Evolutionary conservation across 2,113 vertebrate species (phyloP), one percentile per base, ranked within the genome.

Genomic region (Hoplias malabaricus): DNA sequence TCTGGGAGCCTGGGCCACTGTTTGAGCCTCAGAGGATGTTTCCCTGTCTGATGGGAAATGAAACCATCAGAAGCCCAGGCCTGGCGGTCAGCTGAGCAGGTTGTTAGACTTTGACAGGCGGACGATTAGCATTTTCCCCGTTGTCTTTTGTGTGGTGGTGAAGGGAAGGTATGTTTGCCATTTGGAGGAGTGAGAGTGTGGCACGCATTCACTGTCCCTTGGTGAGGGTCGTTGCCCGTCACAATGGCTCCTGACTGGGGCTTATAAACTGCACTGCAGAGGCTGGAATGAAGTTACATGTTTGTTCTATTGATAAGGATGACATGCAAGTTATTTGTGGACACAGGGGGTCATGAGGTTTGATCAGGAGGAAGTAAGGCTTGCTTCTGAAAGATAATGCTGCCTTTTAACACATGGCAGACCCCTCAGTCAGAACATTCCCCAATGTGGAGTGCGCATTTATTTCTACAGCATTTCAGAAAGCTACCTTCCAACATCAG

Each of bases 141-240:
- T 82, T 25, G 34, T 9, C 80, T 59, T 82, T 82, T 84, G 83
- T 82, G 56, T 21, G 19, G 13, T 13, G n/a, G 5, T 73, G 69
- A 79, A 76, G 69, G 67, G 63, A 84, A 79, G 79, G 76, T 84
- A 81, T 84, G 83, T 76, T 81, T 70, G 72, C 83, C 54, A 66
- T 81, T 81, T 79, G 69, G 59, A 56, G 69, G 62, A 81, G 72
- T 61, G 68, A 79, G 72, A 83, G 74, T 77, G 75, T 77, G 74
- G 59, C 78, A 59, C 78, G 43, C 75, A 78, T 80, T 76, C 36
- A 57, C 79, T 79, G 29, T 76, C 69, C 62, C 76, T 66, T 67
- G 14, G 76, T 4, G 12, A 73, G 79, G 79, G 62, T 59, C 46
- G 4, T 56, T 71, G 56, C 56, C 54, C n/a, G 19, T 78, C 80